Percentiles rank a stretch among this genome's conserved stretches.
These are phyloP conservation scores for Moxostoma hubbsi DNA, from an alignment of 2,797 vertebrate genomes.

Conservation along the genomic window DNA sequence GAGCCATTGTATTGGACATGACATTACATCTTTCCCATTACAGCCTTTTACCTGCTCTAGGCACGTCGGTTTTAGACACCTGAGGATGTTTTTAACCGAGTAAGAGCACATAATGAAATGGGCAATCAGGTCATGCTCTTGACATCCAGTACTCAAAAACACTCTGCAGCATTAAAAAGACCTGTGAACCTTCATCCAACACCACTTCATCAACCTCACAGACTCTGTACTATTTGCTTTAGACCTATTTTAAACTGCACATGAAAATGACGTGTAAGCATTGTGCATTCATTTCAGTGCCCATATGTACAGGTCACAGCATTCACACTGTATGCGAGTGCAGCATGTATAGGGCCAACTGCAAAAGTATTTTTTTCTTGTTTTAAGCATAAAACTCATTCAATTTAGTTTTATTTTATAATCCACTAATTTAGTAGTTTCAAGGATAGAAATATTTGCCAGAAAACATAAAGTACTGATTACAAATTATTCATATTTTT, in stretches of 20 bases:
- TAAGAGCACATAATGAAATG: conserved; percentile 7
- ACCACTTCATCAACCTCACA: background rate
- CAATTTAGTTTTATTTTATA: too few relatives aligned
- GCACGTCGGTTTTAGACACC: background rate
- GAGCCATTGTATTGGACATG: background rate
- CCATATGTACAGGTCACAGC: too few relatives aligned
- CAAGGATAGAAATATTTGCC: too few relatives aligned
- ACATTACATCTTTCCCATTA: conserved; percentile 8
- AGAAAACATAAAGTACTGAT: too few relatives aligned
- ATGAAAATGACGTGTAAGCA: background rate
- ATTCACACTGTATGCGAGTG: too few relatives aligned
- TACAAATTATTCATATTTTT: too few relatives aligned
- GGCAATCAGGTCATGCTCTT: conserved; percentile 24
- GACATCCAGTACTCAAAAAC: conserved; percentile 21
- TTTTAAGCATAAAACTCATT: too few relatives aligned
- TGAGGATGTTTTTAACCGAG: conserved; percentile 9
- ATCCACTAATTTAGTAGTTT: too few relatives aligned
- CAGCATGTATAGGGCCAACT: too few relatives aligned
- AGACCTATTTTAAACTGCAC: background rate
- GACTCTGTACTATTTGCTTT: conserved; percentile 6
- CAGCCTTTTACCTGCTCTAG: background rate
- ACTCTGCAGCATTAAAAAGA: conserved; percentile 3
- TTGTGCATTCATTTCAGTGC: too few relatives aligned
- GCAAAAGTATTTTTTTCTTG: too few relatives aligned
- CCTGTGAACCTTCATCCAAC: background rate